Evolutionary conservation across 2,113 vertebrate genomes (phyloP).

Genomic region (Laticauda colubrina): DNA sequence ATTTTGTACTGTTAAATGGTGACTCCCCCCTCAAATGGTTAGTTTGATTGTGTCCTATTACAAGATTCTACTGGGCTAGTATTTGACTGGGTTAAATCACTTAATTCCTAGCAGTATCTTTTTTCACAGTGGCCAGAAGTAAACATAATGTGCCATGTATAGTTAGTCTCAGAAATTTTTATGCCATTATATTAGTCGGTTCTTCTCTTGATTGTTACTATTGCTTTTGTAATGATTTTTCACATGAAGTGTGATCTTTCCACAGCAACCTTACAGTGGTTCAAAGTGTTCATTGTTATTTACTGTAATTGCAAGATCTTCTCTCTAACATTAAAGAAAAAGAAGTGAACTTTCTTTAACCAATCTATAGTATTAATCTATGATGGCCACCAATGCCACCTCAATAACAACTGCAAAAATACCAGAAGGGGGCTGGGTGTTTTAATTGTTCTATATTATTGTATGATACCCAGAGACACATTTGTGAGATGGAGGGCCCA

Average conservation of each 20-base stretch:
- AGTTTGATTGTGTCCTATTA: background rate
- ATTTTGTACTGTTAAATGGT: background rate
- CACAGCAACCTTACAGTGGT: background rate
- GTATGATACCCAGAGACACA: background rate
- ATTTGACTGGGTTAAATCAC: background rate
- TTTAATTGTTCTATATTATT: background rate
- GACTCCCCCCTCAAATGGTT: background rate
- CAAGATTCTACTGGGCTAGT: background rate
- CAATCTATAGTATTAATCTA: background rate
- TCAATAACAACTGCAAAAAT: background rate
- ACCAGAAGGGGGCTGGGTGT: background rate
- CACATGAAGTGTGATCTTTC: background rate
- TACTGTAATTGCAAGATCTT: background rate
- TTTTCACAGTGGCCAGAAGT: background rate
- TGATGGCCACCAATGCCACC: background rate
- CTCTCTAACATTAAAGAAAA: background rate
- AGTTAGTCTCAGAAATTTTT: background rate
- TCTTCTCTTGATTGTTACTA: background rate
- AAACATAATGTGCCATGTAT: background rate
- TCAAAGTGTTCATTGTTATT: background rate
- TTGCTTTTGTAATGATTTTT: background rate
- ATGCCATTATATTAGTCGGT: background rate
- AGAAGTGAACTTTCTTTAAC: background rate
- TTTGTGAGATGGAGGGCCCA: background rate
- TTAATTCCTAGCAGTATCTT: background rate